Base-by-base conservation (phyloP, 2,888 invertebrate genomes). In the Coelopa pilipes region DNA sequence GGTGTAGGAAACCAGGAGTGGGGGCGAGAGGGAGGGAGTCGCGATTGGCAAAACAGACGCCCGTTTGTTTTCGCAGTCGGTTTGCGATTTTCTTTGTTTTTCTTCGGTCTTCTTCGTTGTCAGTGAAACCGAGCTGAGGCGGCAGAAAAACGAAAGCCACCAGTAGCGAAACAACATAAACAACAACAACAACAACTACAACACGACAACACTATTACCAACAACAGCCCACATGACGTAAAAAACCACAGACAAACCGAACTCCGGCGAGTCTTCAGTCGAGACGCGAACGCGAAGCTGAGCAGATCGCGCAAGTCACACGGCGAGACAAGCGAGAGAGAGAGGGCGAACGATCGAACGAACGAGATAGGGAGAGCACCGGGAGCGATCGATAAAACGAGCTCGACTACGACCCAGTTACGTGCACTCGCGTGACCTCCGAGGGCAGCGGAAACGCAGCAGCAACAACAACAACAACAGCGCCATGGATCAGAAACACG, bases 401-500 rank as follows among this genome's bases (percentile, higher is more conserved):
- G 34, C 34, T 34, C 7, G 7, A 34, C 7, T 34, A 57, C n/a
- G 21, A 15, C 19, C 11, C 57, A n/a, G 57, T n/a, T 57, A 15
- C 11, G 17, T 57, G 17, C 11, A 11, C 5, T 10, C 19, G n/a
- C 19, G 12, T 57, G 11, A 21, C 12, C 21, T 19, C 19, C 19
- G 57, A 57, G 57, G 17, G 57, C 21, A n/a, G 57, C 15, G 7
- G 11, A 12, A 57, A 57, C 57, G 7, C 57, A 21, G 19, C 21
- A 11, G 34, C 2, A 34, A 34, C 34, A 34, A 34, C 34, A 34
- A 34, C 34, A 34, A 7, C 34, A 34, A 34, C 34, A 34, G 34
- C 2, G 7, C 34, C 34, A 84, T 86, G 86, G 87, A 86, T 79
- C 86, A 84, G 74, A 86, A 86, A 78, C 85, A 82, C 71, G 84